These are phyloP conservation scores for Hydrotaea cyrtoneurina DNA, from an alignment of 2,888 invertebrate species.

Conservation along the genomic window DNA sequence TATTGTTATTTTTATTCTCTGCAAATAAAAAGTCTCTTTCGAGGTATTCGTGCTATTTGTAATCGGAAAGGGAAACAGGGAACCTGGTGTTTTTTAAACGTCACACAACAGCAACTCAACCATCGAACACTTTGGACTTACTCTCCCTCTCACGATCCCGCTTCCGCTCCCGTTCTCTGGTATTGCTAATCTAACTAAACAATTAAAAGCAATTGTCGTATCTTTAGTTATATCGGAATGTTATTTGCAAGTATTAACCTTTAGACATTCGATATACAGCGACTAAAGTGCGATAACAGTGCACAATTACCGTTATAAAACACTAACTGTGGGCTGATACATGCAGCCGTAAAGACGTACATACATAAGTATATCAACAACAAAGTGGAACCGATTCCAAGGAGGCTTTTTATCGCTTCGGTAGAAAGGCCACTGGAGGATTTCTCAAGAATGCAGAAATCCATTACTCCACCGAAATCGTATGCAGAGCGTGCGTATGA, in stretches of 20 bases:
- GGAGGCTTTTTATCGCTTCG: background rate
- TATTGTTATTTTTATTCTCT: too few species aligned
- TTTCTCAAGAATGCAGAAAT: too few species aligned
- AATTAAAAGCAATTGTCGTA: background rate
- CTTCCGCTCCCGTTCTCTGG: background rate
- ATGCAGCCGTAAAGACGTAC: background rate
- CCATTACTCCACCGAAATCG: too few species aligned
- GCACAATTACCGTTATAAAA: background rate
- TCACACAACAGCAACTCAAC: too few species aligned
- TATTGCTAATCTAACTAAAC: background rate
- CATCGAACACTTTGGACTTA: slow-evolving; percentile 36
- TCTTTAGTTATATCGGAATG: slow-evolving; percentile 15
- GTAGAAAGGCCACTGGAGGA: background rate
- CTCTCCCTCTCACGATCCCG: too few species aligned
- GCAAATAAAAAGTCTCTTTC: too few species aligned
- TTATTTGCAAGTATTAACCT: background rate
- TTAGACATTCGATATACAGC: slow-evolving; percentile 10
- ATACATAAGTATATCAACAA: background rate
- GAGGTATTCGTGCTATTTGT: too few species aligned
- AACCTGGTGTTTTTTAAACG: too few species aligned
- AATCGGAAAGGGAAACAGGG: too few species aligned
- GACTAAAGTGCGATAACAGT: slow-evolving; percentile 1
- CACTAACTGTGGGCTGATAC: background rate
- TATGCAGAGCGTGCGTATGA: background rate
- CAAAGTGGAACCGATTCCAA: background rate